Conservation (phyloP, 2,113 vertebrate genomes). For the Cryptomyrus ogoouensis region DNA sequence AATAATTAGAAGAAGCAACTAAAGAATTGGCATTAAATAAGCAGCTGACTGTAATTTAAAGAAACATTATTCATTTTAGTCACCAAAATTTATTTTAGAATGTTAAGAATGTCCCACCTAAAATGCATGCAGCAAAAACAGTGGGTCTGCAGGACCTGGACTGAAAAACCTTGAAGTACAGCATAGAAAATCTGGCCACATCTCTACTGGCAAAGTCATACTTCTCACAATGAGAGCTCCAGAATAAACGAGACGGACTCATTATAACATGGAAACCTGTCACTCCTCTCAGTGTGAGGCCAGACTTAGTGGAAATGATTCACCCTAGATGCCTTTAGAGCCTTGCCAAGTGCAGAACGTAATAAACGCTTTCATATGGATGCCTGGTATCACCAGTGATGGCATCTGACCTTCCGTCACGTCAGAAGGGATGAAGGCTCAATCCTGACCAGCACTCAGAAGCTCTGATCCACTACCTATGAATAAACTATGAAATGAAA, state of each 20-base stretch:
- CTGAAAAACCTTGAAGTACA: not conserved
- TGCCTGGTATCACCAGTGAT: not conserved
- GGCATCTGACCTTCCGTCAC: not conserved
- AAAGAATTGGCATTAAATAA: not conserved
- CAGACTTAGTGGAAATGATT: conserved; percentile 10
- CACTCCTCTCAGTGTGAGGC: conserved; percentile 7
- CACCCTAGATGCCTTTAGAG: not conserved
- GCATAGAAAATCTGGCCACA: not conserved
- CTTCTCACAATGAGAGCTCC: not conserved
- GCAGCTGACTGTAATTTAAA: not conserved
- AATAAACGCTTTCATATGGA: not conserved
- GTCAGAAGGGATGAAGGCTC: not conserved
- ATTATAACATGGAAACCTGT: conserved; percentile 8
- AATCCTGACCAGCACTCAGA: not conserved
- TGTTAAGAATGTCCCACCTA: not conserved
- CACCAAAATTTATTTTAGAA: not conserved
- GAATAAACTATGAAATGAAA: not conserved
- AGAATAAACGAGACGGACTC: not conserved
- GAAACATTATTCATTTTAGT: not conserved
- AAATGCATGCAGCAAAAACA: not conserved
- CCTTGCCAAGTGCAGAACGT: not conserved
- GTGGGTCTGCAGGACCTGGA: not conserved
- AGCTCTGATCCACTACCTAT: not conserved
- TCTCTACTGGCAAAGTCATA: not conserved
- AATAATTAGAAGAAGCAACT: not conserved